Evolutionary conservation across 1,140 invertebrate genomes (phyloP).

Genomic region (Portunus trituberculatus): DNA sequence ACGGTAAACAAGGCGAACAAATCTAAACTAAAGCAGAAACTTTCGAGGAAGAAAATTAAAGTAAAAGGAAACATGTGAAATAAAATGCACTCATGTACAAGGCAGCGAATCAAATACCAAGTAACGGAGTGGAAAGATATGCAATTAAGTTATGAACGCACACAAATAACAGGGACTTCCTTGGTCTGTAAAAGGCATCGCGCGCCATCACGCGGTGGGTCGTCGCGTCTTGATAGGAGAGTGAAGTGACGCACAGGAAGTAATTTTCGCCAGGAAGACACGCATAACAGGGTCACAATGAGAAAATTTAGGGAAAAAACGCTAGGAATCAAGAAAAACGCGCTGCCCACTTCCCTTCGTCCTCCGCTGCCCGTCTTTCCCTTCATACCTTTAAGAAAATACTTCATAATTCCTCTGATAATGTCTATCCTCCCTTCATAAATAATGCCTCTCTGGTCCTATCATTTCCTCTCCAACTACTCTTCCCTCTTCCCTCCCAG

Average conservation of each 20-base stretch:
- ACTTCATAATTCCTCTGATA: too few relatives aligned
- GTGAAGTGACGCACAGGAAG: not conserved
- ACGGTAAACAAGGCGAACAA: too few relatives aligned
- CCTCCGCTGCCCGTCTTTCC: too few relatives aligned
- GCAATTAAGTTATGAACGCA: not conserved
- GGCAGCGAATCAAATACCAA: not conserved
- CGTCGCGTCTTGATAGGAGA: too few relatives aligned
- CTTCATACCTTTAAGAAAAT: too few relatives aligned
- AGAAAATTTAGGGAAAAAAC: not conserved
- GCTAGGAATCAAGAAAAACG: not conserved
- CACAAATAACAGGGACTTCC: not conserved
- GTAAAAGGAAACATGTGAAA: not conserved
- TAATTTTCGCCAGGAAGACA: not conserved
- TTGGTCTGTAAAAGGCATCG: not conserved
- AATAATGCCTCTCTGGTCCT: too few relatives aligned
- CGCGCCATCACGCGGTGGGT: not conserved
- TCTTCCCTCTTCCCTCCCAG: not conserved
- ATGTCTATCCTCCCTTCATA: too few relatives aligned
- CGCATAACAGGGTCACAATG: not conserved
- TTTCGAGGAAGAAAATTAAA: too few relatives aligned
- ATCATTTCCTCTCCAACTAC: not conserved
- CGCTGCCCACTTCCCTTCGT: not conserved
- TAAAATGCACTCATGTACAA: not conserved
- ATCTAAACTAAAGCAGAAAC: too few relatives aligned
- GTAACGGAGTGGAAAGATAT: not conserved